Evolutionary conservation across 2,113 vertebrate species (phyloP), one percentile per base, ranked within the genome.

Genomic region (Dendropsophus ebraccatus): DNA sequence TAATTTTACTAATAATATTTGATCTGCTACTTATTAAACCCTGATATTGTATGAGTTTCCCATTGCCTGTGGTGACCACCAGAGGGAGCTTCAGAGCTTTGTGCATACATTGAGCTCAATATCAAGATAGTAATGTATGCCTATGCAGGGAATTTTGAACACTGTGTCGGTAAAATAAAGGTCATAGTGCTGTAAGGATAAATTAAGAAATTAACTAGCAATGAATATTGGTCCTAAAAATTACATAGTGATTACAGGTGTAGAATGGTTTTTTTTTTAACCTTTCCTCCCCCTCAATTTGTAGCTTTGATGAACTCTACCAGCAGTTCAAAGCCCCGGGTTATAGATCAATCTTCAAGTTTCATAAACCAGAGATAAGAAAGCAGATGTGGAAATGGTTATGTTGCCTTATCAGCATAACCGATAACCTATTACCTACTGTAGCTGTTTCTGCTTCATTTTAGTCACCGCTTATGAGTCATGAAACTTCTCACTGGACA

Each of bases 301-400:
- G 67, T 45, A 85, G 25, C 28, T n/a, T 32, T 52, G 19, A 28
- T 85, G 58, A 85, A 77, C 58, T n/a, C 58, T 54, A 32, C 52
- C 60, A 85, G 58, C 35, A 78, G 45, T 70, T 41, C 45, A 85
- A 69, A 70, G 47, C 41, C 21, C n/a, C 60, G 70, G 23, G 58
- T 79, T 69, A 75, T 49, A 50, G 45, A 30, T 23, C 75, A 70
- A 49, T 78, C 28, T 60, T 54, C 19, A 30, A 25, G 83, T 25
- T 35, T 77, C 21, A 67, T 85, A 67, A 78, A 54, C n/a, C 25
- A 69, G 28, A 79, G 47, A 69, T 28, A 69, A 85, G 73, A 45
- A 84, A 73, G n/a, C 52, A 84, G 70, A 85, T 52, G 83, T 52
- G 74, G 60, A 85, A 85, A 76, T 47, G 28, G 47, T 52, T 41